A percentile compares a stretch with the other conserved stretches of the same genome.
phyloP scores from a whole-genome alignment of 2,888 invertebrate genomes.

The Uloborus plumipes region DNA sequence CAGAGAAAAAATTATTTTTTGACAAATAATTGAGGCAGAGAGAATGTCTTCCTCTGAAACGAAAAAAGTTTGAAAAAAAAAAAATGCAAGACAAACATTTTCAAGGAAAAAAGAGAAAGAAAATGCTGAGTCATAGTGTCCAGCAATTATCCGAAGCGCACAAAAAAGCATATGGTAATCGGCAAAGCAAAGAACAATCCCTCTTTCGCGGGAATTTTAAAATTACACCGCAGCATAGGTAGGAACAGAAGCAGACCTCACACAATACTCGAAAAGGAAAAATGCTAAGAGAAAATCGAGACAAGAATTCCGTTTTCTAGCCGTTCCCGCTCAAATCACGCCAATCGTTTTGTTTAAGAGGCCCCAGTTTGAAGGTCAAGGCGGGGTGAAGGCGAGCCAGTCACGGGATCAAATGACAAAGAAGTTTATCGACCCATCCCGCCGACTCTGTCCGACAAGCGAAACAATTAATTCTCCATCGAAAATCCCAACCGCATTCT shows the following conservation, averaged over 20 bases:
- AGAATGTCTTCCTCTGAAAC: background rate
- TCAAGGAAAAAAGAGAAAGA: background rate
- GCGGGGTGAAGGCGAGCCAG: conserved; percentile 38
- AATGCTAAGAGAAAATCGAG: background rate
- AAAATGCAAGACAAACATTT: too few species aligned
- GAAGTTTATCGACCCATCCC: conserved; percentile 31
- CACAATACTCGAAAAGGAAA: background rate
- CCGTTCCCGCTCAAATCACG: conserved; percentile 7
- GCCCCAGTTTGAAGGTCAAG: conserved; percentile 28
- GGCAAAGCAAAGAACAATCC: conserved; percentile 7
- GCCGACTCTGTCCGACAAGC: background rate
- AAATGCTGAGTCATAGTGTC: background rate
- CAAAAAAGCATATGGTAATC: conserved; percentile 21
- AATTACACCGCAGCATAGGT: conserved; percentile 5
- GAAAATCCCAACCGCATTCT: background rate
- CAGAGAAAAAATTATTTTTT: background rate
- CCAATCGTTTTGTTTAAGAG: conserved; percentile 7
- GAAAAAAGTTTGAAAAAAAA: too few species aligned
- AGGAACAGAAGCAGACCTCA: conserved; percentile 1
- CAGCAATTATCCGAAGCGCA: background rate
- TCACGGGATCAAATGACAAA: conserved; percentile 28
- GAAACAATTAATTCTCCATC: conserved; percentile 5
- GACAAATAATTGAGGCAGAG: background rate
- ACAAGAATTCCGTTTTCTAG: background rate
- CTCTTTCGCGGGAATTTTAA: conserved; percentile 8